Base-by-base conservation (phyloP, 23 tunicate genomes). In the Ascidia mentula region DNA sequence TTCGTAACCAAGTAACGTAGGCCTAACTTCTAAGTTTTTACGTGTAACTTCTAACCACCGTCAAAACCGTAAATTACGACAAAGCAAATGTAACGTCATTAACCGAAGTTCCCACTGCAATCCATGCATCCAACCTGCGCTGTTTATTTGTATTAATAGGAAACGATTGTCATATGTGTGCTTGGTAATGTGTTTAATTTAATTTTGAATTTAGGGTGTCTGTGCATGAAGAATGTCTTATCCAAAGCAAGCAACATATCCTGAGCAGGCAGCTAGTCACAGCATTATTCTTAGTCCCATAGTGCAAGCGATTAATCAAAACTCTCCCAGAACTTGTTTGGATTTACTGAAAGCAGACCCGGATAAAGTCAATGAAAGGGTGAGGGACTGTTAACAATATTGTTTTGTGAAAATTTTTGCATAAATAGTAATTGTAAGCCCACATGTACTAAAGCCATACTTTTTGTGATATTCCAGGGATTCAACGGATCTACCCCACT, bases 401-500 rank as follows among this genome's bases (percentile, higher is more conserved):
- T 9, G 12, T 15, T 42, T 12, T 15, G 15, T 42, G 15, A 42
- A 42, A 42, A 42, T 42, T 9, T 42, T 42, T 9, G 15, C 15
- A 42, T 15, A 42, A 42, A 12, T 9, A 12, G 12, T 42, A 42
- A 42, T 42, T 42, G 12, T 15, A 42, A 42, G 53, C 15, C 13
- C 24, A 20, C 28, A 53, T 5, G 22, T 53, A 42, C 15, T 53
- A 30, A 30, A 30, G 32, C 31, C 35, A 17, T 32, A 20, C 31
- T 32, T 18, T 70, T 33, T 70, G 8, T 70, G 17, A 46, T 2
- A 6, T 8, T 53, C 1, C 12, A 86, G 85, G 97, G 97, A 13
- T 91, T 90, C 87, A 91, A 91, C 46, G 76, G 73, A 31, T 22
- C 87, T 38, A 79, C 91, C 8, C 97, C 97, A 33, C 81, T 91